Percentiles rank a stretch among this genome's conserved stretches.
These are phyloP conservation scores for Zosterops japonicus DNA, from an alignment of 2,113 vertebrate species.

Conservation along the genomic window DNA sequence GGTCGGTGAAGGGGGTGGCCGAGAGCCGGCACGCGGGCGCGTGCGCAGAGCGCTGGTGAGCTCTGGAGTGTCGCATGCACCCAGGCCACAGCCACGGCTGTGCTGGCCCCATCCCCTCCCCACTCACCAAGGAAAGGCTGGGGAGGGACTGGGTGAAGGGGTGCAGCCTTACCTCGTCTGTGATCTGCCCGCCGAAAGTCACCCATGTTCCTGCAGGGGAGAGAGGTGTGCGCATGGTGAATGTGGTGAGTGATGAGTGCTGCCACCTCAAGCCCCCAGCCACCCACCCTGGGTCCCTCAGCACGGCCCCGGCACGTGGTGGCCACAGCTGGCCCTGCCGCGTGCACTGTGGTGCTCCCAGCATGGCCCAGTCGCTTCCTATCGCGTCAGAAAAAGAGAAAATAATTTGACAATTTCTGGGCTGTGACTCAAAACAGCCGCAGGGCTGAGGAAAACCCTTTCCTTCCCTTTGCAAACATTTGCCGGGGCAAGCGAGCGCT, in stretches of 20 bases:
- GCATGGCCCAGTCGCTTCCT: background rate
- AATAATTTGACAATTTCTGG: constrained; percentile 28
- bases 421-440: background rate
- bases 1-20: background rate
- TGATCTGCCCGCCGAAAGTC: constrained; percentile 97
- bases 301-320: background rate
- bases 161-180: constrained; percentile 87
- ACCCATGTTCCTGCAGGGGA: constrained; percentile 92
- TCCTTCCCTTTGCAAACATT: background rate
- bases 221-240: background rate
- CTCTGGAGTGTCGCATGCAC: accelerated
- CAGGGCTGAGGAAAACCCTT: background rate
- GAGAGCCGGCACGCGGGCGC: background rate
- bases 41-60: background rate
- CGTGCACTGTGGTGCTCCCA: background rate
- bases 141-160: accelerated
- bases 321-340: background rate
- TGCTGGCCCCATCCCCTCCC: background rate
- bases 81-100: accelerated
- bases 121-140: background rate
- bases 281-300: background rate
- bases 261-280: accelerated
- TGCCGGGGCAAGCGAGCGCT: accelerated
- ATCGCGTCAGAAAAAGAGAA: background rate
- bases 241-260: accelerated